A percentile compares a stretch with the other conserved stretches of the same genome.
Conservation (phyloP, 2,888 invertebrate species). For the Orthosia gracilis region DNA sequence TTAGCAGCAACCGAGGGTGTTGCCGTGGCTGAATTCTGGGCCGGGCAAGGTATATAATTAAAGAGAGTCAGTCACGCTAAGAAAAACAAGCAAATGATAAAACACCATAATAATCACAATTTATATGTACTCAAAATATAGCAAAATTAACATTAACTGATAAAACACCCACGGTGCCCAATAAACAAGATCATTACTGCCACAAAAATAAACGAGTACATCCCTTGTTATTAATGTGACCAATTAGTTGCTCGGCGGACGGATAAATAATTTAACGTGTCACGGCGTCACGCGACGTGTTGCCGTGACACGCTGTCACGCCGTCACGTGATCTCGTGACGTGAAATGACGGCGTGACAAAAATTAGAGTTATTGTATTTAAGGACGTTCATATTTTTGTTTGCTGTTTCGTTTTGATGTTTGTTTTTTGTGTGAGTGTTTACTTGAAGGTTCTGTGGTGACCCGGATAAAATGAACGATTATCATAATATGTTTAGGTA, state of each 20-base stretch:
- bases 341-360: slow-evolving; percentile 48
- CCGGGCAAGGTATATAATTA: too few relatives aligned
- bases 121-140: too few relatives aligned
- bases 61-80: too few relatives aligned
- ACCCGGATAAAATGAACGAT: slow-evolving; percentile 1
- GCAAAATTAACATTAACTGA: neutral
- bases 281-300: slow-evolving; percentile 61
- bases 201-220: slow-evolving; percentile 46
- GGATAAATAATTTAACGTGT: slow-evolving; percentile 67
- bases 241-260: slow-evolving; percentile 62
- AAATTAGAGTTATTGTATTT: slow-evolving; percentile 62
- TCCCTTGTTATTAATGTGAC: slow-evolving; percentile 58
- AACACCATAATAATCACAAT: neutral
- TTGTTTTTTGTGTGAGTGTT: slow-evolving; percentile 15
- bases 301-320: slow-evolving; percentile 77
- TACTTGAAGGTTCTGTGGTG: neutral
- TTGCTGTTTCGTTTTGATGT: slow-evolving; percentile 20
- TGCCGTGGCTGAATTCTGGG: too few relatives aligned
- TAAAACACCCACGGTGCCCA: slow-evolving; percentile 1
- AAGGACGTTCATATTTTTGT: slow-evolving; percentile 40
- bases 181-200: slow-evolving; percentile 40
- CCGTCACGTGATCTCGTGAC: slow-evolving; percentile 60
- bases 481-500: neutral
- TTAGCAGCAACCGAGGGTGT: too few relatives aligned
- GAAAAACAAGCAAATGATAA: neutral